Base-by-base conservation (phyloP, 2,888 invertebrate genomes). In the Tetanocera ferruginea region DNA sequence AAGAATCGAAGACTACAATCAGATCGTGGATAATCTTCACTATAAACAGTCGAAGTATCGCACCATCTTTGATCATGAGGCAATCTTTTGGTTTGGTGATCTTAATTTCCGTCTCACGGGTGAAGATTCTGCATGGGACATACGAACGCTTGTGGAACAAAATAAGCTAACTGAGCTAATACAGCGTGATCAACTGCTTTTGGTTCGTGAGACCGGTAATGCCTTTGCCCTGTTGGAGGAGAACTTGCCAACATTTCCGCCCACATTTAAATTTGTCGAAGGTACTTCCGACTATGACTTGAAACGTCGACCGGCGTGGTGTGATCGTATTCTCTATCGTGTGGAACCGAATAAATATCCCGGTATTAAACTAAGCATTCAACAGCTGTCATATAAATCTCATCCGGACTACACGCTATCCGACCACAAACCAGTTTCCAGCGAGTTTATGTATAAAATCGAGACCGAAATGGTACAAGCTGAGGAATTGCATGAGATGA, bases 281-380 rank as follows among this genome's bases (percentile, higher is more conserved):
- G 94, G 94, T 23, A 92, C 94, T 0, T 93, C 93, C 81, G 92
- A 93, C 67, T 97, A 96, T 89, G 95, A 97, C 90, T 87, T 94
- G 73, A 96, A 95, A 94, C 93, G 98, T 76, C 93, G 96, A 83
- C 98, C 98, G 3, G 97, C 97, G 0, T 98, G 98, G 97, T 97
- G 97, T 14, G 98, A 98, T 90, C 92, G 98, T 80, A 94, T 98
- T 83, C 90, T 98, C 60, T 96, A 96, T 91, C 94, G 95, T 90
- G 96, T 95, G 28, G 95, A 95, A 85, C 92, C 93, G 0, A 93
- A 96, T 87, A 94, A 94, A 82, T 96, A 97, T 86, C 95, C 96
- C 82, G 95, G 96, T 85, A 92, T 95, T 25, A 94, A 93, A 2
- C 90, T 98, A 37, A 91, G 93, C 80, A 93, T 94, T 4, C 92